A percentile compares a stretch with the other conserved stretches of the same genome.
Conservation (phyloP, 2,888 invertebrate genomes). For the Hydrotaea diabolus region DNA sequence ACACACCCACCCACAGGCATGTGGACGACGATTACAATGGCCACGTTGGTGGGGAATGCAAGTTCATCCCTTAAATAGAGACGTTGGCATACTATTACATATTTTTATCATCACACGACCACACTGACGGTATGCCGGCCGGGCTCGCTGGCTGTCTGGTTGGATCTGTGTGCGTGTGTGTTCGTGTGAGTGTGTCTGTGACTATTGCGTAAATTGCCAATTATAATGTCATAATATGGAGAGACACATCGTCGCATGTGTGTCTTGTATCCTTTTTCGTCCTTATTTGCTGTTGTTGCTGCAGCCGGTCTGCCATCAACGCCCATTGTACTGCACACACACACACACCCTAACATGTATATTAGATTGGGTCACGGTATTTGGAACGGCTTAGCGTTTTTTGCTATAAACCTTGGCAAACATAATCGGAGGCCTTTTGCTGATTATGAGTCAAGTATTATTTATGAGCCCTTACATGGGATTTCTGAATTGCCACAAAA, state of each 20-base stretch:
- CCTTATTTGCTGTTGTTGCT: neutral
- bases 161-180: neutral
- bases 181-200: constrained; percentile 17
- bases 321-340: constrained; percentile 43
- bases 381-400: too few species aligned
- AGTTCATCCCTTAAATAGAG: constrained; percentile 66
- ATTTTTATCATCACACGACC: neutral
- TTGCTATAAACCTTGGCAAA: too few species aligned
- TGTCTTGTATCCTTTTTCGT: constrained; percentile 22
- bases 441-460: too few species aligned
- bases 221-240: constrained; percentile 63
- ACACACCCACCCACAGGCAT: too few species aligned
- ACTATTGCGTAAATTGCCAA: constrained; percentile 63
- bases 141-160: too few species aligned
- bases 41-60: constrained; percentile 61
- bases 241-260: constrained; percentile 26
- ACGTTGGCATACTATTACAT: neutral
- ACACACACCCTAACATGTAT: neutral
- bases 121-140: neutral
- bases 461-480: too few species aligned
- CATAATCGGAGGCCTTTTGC: too few species aligned
- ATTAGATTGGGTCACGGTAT: too few species aligned
- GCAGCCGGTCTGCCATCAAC: constrained; percentile 18
- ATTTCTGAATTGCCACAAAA: too few species aligned
- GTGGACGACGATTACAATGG: neutral